A percentile compares a stretch with the other conserved stretches of the same genome.
Evolutionary conservation across 2,888 invertebrate species (phyloP).

Genomic region (Coecobrya sp.): DNA sequence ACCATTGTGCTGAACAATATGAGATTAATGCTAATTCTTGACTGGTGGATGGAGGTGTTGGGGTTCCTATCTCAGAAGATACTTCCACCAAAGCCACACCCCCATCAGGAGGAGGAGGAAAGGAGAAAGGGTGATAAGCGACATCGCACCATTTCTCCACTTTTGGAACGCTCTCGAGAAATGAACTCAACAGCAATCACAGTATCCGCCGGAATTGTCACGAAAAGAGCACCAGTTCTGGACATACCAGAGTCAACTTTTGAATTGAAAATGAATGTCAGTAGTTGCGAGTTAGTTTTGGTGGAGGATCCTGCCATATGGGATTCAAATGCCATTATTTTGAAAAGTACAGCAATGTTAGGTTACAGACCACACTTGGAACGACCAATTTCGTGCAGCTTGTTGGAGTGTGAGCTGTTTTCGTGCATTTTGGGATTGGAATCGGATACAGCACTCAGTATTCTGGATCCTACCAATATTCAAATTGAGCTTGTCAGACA

Average conservation of each 20-base stretch:
- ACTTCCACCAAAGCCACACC: slow-evolving; percentile 75
- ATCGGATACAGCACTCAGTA: slow-evolving; percentile 97
- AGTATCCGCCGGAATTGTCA: slow-evolving; percentile 88
- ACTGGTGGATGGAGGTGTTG: slow-evolving; percentile 96
- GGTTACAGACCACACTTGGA: slow-evolving; percentile 92
- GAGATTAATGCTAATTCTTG: slow-evolving; percentile 97
- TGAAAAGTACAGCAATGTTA: slow-evolving; percentile 96
- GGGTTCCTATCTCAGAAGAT: slow-evolving; percentile 90
- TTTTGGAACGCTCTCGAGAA: slow-evolving; percentile 82
- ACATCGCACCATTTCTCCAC: slow-evolving; percentile 78
- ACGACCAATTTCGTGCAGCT: slow-evolving; percentile 94
- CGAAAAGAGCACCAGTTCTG: slow-evolving; percentile 88
- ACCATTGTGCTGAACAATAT: slow-evolving; percentile 97
- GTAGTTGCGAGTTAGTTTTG: slow-evolving; percentile 97
- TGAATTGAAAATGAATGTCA: slow-evolving; percentile 97
- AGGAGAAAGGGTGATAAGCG: not conserved
- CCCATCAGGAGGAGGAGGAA: slow-evolving; percentile 37
- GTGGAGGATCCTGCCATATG: slow-evolving; percentile 96
- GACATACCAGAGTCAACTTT: slow-evolving; percentile 89
- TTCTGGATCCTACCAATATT: slow-evolving; percentile 97
- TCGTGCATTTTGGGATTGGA: slow-evolving; percentile 96
- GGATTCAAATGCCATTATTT: slow-evolving; percentile 98
- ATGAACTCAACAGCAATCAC: slow-evolving; percentile 87
- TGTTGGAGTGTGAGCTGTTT: slow-evolving; percentile 96
- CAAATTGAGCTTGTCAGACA: slow-evolving; percentile 90